Base-by-base conservation (phyloP, 2,113 vertebrate species). In the Limnothrissa miodon region DNA sequence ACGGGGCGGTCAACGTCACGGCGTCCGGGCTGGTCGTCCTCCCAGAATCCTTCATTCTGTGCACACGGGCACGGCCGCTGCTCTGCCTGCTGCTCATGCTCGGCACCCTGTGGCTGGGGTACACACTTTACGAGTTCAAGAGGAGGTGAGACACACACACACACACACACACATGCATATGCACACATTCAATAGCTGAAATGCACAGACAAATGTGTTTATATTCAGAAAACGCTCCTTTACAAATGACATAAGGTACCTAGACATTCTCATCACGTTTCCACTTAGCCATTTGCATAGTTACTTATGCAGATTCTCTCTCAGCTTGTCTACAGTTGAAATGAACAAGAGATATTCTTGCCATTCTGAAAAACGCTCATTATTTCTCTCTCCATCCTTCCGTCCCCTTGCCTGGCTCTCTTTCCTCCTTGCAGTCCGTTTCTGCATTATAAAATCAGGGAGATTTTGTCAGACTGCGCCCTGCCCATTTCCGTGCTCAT, bases 391-490 rank as follows among this genome's bases (percentile, higher is more conserved):
- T 80, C 51, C 48, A 4, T 78, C 48, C 42, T 39, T 86, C 79
- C 78, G 36, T 85, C 59, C 82, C 78, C 85, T 74, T 83, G 45
- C 85, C 62, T 33, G 10, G 33, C 62, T 70, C 62, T 33, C 25
- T 33, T 11, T 74, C 10, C 36, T 13, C 17, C 66, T 74, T 81
- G n/a, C 90, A 99, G 98, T 92, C 98, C 98, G 0, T 99, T 99
- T 94, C 94, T 99, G 86, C 97, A 99, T 21, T 95, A 95, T 0
- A 95, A 95, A 87, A 94, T 99, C 87, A 96, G 98, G 0, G 98
- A 99, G 93, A 95, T 96, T 92, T 93, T 99, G 90, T 99, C 98
- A 0, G 98, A 99, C 93, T 99, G 98, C 82, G 98, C 98, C 84
- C 94, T 99, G 93, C 98, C 98, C 0, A 99, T 99, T 88, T 97